phyloP scores from a whole-genome alignment of 2,113 vertebrate species.

The Lagopus leucura region DNA sequence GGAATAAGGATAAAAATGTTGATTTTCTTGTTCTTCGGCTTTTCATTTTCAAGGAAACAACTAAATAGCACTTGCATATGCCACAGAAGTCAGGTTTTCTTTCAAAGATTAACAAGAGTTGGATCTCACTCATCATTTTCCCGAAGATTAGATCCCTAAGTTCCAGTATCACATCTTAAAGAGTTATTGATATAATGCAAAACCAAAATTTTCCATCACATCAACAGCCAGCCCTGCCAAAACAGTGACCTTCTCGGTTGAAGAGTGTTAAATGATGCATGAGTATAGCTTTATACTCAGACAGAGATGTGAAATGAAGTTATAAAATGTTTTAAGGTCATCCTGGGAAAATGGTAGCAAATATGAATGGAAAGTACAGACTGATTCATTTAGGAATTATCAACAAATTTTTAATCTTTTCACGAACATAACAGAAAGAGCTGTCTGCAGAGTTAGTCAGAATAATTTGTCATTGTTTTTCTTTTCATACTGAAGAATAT shows the following conservation, averaged over 20 bases:
- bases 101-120: conserved; percentile 44
- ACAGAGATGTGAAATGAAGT: conserved; percentile 59
- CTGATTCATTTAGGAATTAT: conserved; percentile 48
- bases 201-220: conserved; percentile 66
- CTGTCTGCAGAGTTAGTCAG: not conserved
- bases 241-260: conserved; percentile 49
- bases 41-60: not conserved
- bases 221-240: conserved; percentile 64
- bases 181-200: conserved; percentile 60
- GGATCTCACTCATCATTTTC: conserved; percentile 27
- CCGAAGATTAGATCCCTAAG: conserved; percentile 59
- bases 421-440: not conserved
- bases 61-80: not conserved
- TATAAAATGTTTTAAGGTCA: conserved; percentile 50
- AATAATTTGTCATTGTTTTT: not conserved
- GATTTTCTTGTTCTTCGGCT: not conserved
- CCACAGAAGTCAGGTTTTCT: conserved; percentile 18
- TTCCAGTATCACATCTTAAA: conserved; percentile 61
- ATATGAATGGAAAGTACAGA: not conserved
- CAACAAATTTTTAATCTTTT: not conserved
- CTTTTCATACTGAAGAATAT: not conserved
- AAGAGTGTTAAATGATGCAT: conserved; percentile 61
- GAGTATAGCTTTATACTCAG: conserved; percentile 25
- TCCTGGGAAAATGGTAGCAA: conserved; percentile 56
- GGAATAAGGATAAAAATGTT: not conserved